These are phyloP conservation scores for Acanthococcus lagerstroemiae DNA, from an alignment of 2,888 invertebrate species.

Conservation along the genomic window DNA sequence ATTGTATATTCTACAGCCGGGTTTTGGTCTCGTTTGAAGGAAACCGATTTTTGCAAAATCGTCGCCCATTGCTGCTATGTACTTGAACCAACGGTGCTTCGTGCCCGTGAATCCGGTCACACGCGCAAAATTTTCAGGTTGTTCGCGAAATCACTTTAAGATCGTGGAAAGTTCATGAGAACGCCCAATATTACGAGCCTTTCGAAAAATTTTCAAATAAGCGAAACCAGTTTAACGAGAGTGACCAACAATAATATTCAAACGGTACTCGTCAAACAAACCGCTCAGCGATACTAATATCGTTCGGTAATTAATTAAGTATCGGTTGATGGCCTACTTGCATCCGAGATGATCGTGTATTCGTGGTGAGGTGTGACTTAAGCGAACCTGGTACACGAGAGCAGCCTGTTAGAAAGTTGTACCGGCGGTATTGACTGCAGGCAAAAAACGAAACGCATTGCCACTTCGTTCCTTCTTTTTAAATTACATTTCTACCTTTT, in stretches of 20 bases:
- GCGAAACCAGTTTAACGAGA: neutral
- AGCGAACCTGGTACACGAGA: neutral
- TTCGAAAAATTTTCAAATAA: too few relatives aligned
- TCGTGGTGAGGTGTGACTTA: conserved; percentile 26
- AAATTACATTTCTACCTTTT: too few relatives aligned
- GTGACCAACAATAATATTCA: neutral
- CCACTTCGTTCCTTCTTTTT: neutral
- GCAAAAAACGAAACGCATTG: neutral
- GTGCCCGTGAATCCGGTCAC: too few relatives aligned
- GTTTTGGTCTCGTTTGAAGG: too few relatives aligned
- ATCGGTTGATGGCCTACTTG: conserved; percentile 27
- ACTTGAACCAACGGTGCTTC: too few relatives aligned
- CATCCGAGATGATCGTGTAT: conserved; percentile 22
- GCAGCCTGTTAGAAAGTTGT: conserved; percentile 27
- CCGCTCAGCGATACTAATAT: conserved; percentile 7
- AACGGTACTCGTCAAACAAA: neutral
- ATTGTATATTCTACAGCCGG: too few relatives aligned
- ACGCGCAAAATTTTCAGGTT: too few relatives aligned
- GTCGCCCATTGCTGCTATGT: too few relatives aligned
- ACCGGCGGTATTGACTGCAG: neutral
- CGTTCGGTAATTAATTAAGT: conserved; percentile 22
- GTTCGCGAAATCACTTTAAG: too few relatives aligned
- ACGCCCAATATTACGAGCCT: too few relatives aligned
- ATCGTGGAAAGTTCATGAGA: too few relatives aligned
- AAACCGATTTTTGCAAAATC: too few relatives aligned